Percentiles rank a stretch among this genome's conserved stretches.
Conservation (phyloP, 37 sponge, comb jelly and placozoan species). For the Bolinopsis microptera region DNA sequence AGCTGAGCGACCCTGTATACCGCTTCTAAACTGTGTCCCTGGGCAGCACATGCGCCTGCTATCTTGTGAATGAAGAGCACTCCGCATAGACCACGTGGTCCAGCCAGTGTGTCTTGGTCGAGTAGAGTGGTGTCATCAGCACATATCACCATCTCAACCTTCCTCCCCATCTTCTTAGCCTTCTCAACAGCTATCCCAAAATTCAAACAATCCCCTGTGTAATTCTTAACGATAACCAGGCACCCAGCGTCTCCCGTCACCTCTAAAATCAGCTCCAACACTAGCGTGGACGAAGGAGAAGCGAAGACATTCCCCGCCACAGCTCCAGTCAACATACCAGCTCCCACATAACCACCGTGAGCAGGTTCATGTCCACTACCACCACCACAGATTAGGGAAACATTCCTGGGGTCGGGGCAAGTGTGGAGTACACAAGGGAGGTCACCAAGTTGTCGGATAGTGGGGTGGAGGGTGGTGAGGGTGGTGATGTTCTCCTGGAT, state of each 20-base stretch:
- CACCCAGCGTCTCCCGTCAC: conserved; percentile 80
- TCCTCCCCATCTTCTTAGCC: conserved; percentile 79
- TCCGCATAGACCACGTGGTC: conserved; percentile 90
- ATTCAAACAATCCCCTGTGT: conserved; percentile 96
- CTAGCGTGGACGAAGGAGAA: conserved; percentile 81
- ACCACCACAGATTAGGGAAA: conserved; percentile 90
- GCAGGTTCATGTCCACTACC: conserved; percentile 99
- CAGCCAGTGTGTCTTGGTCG: conserved; percentile 69
- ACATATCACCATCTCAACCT: conserved; percentile 86
- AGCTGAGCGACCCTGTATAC: conserved; percentile 70
- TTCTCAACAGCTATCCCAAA: conserved; percentile 92
- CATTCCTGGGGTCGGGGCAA: conserved; percentile 71
- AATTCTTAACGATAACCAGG: conserved; percentile 91
- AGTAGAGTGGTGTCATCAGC: conserved; percentile 90
- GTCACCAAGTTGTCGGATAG: conserved; percentile 73
- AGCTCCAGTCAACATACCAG: conserved; percentile 90
- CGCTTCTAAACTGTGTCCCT: conserved; percentile 75
- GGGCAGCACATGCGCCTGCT: conserved; percentile 90
- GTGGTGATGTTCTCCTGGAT: conserved; percentile 86
- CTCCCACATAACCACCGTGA: conserved; percentile 87
- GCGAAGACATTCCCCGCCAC: conserved; percentile 94
- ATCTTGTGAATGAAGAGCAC: conserved; percentile 88
- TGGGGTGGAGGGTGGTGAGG: conserved; percentile 75
- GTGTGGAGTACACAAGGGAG: conserved; percentile 80
- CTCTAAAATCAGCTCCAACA: conserved; percentile 77